Evolutionary conservation across 2,113 vertebrate genomes (phyloP).

Genomic region (Xiphophorus couchianus): DNA sequence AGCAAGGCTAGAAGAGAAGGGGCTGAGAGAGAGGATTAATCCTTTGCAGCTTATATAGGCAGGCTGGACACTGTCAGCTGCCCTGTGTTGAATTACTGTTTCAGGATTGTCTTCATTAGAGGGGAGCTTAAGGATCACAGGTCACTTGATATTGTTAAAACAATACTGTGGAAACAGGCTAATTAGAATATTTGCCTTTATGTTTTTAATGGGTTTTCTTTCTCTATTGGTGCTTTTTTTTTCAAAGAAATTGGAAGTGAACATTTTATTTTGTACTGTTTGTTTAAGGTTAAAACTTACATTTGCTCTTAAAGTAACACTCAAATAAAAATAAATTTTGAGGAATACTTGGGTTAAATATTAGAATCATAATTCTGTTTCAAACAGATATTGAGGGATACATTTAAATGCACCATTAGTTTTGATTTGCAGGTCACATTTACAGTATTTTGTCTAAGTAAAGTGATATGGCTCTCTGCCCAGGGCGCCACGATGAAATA

Average conservation of each 20-base stretch:
- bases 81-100: slow-evolving; percentile 53
- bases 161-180: slow-evolving; percentile 53
- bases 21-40: slow-evolving; percentile 51
- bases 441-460: not conserved
- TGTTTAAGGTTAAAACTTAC: not conserved
- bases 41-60: slow-evolving; percentile 63
- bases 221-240: not conserved
- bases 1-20: slow-evolving; percentile 48
- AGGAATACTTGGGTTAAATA: not conserved
- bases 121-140: slow-evolving; percentile 64
- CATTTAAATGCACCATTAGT: not conserved
- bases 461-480: not conserved
- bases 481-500: not conserved
- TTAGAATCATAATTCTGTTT: not conserved
- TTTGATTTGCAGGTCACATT: too few relatives aligned
- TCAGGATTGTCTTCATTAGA: slow-evolving; percentile 70
- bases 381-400: not conserved
- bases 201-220: not conserved
- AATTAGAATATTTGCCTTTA: slow-evolving; percentile 53
- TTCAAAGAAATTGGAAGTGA: not conserved
- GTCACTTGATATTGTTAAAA: slow-evolving; percentile 70
- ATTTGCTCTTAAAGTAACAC: not conserved
- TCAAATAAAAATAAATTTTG: not conserved
- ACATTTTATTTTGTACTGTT: not conserved
- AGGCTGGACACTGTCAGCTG: slow-evolving; percentile 71